phyloP scores from a whole-genome alignment of 2,888 invertebrate species.

The Drosophila eohydei region DNA sequence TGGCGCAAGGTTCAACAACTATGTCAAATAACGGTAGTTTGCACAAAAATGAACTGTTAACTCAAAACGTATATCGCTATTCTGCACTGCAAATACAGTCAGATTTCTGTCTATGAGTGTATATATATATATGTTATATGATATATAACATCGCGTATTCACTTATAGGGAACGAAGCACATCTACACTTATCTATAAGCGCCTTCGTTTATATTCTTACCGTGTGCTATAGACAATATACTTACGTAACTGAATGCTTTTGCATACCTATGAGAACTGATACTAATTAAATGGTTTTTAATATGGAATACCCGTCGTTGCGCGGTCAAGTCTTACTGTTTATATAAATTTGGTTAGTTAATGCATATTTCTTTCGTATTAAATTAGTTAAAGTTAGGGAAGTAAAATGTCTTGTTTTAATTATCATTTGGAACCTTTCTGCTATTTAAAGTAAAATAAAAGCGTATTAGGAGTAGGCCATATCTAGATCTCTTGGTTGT shows the following conservation, averaged over 20 bases:
- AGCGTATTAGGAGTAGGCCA: constrained; percentile 19
- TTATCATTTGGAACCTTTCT: constrained; percentile 3
- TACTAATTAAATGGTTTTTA: neutral
- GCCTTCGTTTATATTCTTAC: constrained; percentile 1
- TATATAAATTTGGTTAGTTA: neutral
- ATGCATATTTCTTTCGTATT: neutral
- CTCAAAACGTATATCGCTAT: neutral
- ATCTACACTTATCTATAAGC: neutral
- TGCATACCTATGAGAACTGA: neutral
- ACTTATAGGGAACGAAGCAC: neutral
- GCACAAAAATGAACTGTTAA: constrained; percentile 5
- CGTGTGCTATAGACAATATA: neutral
- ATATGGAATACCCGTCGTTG: constrained; percentile 1
- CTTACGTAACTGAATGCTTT: constrained; percentile 12
- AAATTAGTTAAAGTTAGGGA: too few relatives aligned
- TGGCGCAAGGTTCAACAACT: constrained; percentile 9
- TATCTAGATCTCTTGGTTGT: constrained; percentile 7
- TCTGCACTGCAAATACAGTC: neutral
- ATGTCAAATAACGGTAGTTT: constrained; percentile 2
- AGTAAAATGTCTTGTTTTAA: neutral
- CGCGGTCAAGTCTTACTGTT: neutral
- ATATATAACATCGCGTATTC: too few relatives aligned
- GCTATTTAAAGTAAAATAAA: neutral
- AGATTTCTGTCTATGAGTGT: neutral
- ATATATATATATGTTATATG: neutral